phyloP scores from a whole-genome alignment of 2,797 vertebrate genomes.

The Hydrolagus colliei region DNA sequence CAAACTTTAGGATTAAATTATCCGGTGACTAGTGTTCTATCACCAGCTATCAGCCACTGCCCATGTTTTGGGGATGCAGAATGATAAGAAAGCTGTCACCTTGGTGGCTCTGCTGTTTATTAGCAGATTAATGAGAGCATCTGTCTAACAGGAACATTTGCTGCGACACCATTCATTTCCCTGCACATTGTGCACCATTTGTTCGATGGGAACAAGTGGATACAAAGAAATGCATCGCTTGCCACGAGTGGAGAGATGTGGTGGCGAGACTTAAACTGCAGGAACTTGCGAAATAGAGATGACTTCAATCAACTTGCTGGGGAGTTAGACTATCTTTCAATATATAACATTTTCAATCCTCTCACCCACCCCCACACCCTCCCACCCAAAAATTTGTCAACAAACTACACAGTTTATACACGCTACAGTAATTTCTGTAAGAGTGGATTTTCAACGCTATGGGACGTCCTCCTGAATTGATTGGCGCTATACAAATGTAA shows the following conservation, averaged over 20 bases:
- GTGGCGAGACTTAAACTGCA: background rate
- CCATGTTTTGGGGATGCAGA: conserved; percentile 7
- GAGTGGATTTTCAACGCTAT: no score
- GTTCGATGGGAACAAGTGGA: background rate
- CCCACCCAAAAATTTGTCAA: conserved; percentile 3
- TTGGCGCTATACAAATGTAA: no score
- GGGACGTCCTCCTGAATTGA: no score
- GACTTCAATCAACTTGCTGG: background rate
- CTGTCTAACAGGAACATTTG: background rate
- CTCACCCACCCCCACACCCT: no score
- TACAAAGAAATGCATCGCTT: conserved; percentile 13
- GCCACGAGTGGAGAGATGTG: background rate
- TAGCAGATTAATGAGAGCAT: background rate
- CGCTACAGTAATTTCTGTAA: no score
- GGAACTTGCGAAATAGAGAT: background rate
- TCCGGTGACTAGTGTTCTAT: background rate
- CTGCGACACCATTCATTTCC: conserved; percentile 10
- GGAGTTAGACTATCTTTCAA: background rate
- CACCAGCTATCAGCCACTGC: conserved; percentile 2
- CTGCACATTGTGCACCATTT: background rate
- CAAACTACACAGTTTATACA: no score
- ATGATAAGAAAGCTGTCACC: conserved; percentile 3
- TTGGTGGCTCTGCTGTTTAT: conserved; percentile 5
- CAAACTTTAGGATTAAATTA: conserved; percentile 24
- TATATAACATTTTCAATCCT: background rate